Base-by-base conservation (phyloP, 2,113 vertebrate species). In the Callorhinus ursinus region DNA sequence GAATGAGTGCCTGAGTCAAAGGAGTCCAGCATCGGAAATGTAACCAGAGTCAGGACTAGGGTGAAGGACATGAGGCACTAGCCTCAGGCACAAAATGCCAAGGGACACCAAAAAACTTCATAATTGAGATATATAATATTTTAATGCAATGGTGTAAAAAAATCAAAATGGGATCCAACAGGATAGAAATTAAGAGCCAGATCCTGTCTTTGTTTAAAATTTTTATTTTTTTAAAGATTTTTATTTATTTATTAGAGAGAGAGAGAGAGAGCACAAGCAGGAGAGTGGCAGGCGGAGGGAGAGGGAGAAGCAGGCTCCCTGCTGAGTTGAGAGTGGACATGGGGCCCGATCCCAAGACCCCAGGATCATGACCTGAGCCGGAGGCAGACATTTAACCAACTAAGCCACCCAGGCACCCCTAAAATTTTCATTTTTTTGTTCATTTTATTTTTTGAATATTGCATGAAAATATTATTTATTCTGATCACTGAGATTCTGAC, bases 101-200 rank as follows among this genome's bases (percentile, higher is more conserved):
- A 49, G 9, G 42, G 14, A 81, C 24, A 80, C 16, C 8, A 33
- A 88, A 80, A 71, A 51, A 3, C 24, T 12, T 39, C 31, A 9
- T 39, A 46, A 83, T 67, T 69, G 76, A 61, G 33, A 33, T 72
- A 53, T 65, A 80, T 89, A 57, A 36, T 39, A 88, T 46, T 92
- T 90, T 84, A 77, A 42, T 84, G 13, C 16, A 83, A n/a, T 74
- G 69, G 14, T 67, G 86, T 96, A 81, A 92, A 93, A 88, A 31
- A 94, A 80, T 90, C 72, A 83, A 80, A 36, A 31, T 0, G 12
- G 36, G 8, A 51, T 81, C 46, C 49, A 24, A 13, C 13, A 76
- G 42, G 80, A n/a, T 28, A 55, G 12, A 76, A 16, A 84, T 55
- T 19, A 82, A 94, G 36, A 88, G 46, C 22, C 4, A 69, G 57